Conservation (phyloP, 1,140 invertebrate species). For the Chrysomallon squamiferum region DNA sequence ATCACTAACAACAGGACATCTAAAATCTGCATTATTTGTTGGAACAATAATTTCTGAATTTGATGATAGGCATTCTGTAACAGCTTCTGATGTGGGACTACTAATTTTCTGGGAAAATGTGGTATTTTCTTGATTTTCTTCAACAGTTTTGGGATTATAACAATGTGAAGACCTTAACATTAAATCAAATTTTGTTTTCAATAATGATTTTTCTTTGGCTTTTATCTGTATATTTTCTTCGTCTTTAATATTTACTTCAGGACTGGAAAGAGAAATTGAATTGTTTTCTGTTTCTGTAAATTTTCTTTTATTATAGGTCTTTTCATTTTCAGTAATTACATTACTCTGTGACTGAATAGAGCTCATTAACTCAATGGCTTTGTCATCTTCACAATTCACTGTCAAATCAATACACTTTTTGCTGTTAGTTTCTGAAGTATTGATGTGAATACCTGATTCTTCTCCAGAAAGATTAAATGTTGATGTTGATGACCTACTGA, state of each 20-base stretch:
- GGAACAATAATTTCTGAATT: too few species aligned
- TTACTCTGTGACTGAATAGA: background rate
- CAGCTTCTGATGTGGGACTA: too few species aligned
- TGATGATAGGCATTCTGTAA: too few species aligned
- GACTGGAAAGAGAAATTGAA: background rate
- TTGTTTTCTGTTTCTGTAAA: background rate
- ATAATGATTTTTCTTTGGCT: background rate
- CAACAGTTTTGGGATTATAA: too few species aligned
- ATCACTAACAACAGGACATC: too few species aligned
- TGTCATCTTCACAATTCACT: background rate
- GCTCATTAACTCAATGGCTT: background rate
- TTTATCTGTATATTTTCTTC: background rate
- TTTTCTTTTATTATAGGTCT: too few species aligned
- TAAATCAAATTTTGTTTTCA: too few species aligned
- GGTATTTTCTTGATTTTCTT: too few species aligned
- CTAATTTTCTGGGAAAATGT: too few species aligned
- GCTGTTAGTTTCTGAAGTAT: background rate
- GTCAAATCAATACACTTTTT: background rate
- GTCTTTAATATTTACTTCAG: background rate
- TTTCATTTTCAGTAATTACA: background rate
- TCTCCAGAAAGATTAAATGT: too few species aligned
- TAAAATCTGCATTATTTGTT: too few species aligned
- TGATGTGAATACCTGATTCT: background rate
- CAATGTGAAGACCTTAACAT: too few species aligned
- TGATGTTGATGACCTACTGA: background rate